Base-by-base conservation (phyloP, 2,113 vertebrate species). In the Reinhardtius hippoglossoides region DNA sequence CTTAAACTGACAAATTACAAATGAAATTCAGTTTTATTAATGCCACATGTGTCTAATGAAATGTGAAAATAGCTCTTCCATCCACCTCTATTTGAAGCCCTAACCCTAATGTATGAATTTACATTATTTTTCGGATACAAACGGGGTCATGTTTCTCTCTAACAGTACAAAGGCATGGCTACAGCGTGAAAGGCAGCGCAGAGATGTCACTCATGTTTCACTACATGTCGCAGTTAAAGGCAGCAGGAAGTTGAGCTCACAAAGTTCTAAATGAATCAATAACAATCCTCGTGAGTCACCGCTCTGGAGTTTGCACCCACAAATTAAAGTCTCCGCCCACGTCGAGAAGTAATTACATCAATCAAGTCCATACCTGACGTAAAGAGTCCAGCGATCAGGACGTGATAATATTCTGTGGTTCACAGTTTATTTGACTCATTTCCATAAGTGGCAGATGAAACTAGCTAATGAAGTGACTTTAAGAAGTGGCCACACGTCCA, bases 131-230 rank as follows among this genome's bases (percentile, higher is more conserved):
- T 82, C 61, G 24, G 71, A 79, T 64, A 74, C 58, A 48, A 7
- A 70, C 66, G n/a, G 66, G 5, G 16, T 26, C 9, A 65, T 18
- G 3, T 66, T 60, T 70, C 16, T 50, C 24, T 3, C 9, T 57
- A 79, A 88, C 84, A 83, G 86, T 88, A 71, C 82, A 68, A 74
- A 89, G 16, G 52, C 64, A 69, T 83, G 77, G 80, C 83, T 87
- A 80, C 68, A 21, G 31, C 20, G 48, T 62, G 18, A 75, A 80
- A 82, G 69, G 78, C 83, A 79, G 76, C 83, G 77, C 74, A 57
- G 46, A 16, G 46, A 82, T 44, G 46, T 66, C n/a, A 69, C 54
- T 61, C 3, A 42, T 54, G 37, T 83, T 78, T 82, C 55, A 59
- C 54, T 13, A 85, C 78, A 69, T 20, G 57, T 74, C 21, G 48